Evolutionary conservation across 2,797 vertebrate genomes (phyloP).

Genomic region (Carduelis carduelis): DNA sequence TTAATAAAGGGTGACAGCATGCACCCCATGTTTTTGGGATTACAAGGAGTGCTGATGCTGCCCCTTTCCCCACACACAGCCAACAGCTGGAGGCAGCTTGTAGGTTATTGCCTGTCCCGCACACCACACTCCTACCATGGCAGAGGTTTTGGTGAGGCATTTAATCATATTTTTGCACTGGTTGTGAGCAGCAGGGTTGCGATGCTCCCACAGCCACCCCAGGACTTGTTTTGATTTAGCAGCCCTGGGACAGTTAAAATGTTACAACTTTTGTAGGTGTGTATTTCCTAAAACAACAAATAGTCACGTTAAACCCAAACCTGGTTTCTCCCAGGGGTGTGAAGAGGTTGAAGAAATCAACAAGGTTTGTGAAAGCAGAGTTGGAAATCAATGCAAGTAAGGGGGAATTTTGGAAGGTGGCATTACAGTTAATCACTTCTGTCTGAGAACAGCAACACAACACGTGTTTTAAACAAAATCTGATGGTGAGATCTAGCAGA

Average conservation of each 20-base stretch:
- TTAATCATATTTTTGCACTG: not conserved
- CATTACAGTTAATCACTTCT: not conserved
- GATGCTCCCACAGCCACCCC: accelerated
- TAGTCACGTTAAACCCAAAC: not conserved
- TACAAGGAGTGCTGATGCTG: not conserved
- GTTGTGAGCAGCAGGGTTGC: too few relatives aligned
- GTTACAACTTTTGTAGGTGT: not conserved
- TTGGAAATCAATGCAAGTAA: not conserved
- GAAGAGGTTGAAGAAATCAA: not conserved
- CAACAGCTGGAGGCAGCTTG: accelerated
- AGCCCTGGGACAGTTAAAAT: not conserved
- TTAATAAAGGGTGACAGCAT: not conserved
- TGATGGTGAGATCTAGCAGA: not conserved
- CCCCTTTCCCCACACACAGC: accelerated
- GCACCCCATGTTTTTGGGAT: not conserved
- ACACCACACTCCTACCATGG: not conserved
- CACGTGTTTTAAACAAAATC: not conserved
- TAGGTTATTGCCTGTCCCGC: not conserved
- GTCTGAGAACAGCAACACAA: not conserved
- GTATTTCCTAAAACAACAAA: not conserved
- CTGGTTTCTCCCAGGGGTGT: accelerated
- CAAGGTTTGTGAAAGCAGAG: accelerated
- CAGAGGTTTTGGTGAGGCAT: not conserved
- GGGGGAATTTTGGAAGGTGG: not conserved
- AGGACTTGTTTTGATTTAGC: not conserved